Conservation (phyloP, 1,140 invertebrate species). For the Drosophila parabipectinata region DNA sequence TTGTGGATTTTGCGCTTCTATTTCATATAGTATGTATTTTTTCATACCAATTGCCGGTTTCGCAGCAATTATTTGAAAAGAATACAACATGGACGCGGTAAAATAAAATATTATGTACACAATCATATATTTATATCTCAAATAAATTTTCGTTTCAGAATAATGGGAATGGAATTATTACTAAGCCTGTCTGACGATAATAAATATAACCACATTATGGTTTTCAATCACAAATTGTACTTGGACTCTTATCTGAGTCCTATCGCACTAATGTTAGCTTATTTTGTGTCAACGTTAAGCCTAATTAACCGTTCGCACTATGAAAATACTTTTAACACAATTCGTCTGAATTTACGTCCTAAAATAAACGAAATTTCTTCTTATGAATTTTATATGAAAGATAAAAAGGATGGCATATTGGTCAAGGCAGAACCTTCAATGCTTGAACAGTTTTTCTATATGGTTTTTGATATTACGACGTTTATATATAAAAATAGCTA, state of each 20-base stretch:
- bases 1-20: slow-evolving; percentile 31
- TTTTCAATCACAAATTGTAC: slow-evolving; percentile 84
- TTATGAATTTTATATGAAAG: background rate
- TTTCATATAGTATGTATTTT: slow-evolving; percentile 45
- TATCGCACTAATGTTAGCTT: slow-evolving; percentile 89
- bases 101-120: slow-evolving; percentile 7
- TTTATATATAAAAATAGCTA: slow-evolving; percentile 93
- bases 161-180: slow-evolving; percentile 87
- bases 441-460: slow-evolving; percentile 87
- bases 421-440: slow-evolving; percentile 75
- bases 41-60: slow-evolving; percentile 43
- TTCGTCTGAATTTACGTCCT: slow-evolving; percentile 30
- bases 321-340: slow-evolving; percentile 51
- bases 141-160: slow-evolving; percentile 84
- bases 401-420: background rate
- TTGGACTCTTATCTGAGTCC: slow-evolving; percentile 91
- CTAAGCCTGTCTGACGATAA: slow-evolving; percentile 86
- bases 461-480: slow-evolving; percentile 87
- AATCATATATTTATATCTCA: no score
- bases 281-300: slow-evolving; percentile 89
- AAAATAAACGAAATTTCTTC: slow-evolving; percentile 6
- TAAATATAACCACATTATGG: slow-evolving; percentile 83
- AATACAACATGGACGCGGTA: slow-evolving; percentile 88
- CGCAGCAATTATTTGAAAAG: slow-evolving; percentile 88
- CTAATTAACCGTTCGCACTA: slow-evolving; percentile 87